phyloP scores from a whole-genome alignment of 1,140 invertebrate species.

The Zaprionus kolodkinae region DNA sequence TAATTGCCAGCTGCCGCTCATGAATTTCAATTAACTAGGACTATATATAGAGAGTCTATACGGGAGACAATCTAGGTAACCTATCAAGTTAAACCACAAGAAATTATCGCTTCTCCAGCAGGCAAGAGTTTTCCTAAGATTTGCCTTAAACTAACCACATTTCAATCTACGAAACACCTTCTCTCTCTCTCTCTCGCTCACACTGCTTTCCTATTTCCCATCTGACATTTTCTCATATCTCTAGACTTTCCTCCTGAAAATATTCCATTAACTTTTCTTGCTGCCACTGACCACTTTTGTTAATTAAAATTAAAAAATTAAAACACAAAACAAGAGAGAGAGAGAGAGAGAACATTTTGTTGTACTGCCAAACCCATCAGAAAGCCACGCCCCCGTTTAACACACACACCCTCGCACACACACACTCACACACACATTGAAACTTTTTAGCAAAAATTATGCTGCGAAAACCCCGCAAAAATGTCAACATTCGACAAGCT shows the following conservation, averaged over 20 bases:
- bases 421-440: not conserved
- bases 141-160: fast-evolving
- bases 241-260: not conserved
- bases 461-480: conserved; percentile 50
- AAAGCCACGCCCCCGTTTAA: conserved; percentile 12
- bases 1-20: conserved; percentile 11
- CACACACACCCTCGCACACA: not conserved
- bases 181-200: not conserved
- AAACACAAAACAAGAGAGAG: not conserved
- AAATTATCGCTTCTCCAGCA: not conserved
- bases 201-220: not conserved
- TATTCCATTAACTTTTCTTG: conserved; percentile 6
- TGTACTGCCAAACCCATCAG: conserved; percentile 1
- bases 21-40: not conserved
- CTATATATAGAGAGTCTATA: not conserved
- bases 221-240: not conserved
- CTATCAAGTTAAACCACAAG: not conserved
- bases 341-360: not conserved
- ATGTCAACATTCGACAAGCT: conserved; percentile 77
- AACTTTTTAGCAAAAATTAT: conserved; percentile 38
- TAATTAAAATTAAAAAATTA: conserved; percentile 22
- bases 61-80: not conserved
- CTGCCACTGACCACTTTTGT: conserved; percentile 24
- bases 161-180: not conserved
- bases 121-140: not conserved